Evolutionary conservation across 2,888 invertebrate genomes (phyloP).

Genomic region (Sicus ferrugineus): DNA sequence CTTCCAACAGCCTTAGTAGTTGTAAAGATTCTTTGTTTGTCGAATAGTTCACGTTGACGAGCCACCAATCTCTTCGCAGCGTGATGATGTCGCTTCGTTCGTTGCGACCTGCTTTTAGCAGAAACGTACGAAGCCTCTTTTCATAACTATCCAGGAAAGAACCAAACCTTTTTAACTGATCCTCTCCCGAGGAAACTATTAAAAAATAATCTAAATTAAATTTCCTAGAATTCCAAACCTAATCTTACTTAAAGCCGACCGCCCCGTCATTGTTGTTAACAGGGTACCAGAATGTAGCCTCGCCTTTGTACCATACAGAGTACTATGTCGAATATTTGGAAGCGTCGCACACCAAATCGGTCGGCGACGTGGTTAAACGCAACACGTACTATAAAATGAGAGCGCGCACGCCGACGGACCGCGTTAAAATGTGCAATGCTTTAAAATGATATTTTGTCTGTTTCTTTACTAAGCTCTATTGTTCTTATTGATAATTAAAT

Average conservation of each 20-base stretch:
- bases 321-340: no score
- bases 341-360: no score
- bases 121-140: constrained; percentile 46
- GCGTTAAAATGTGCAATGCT: no score
- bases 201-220: neutral
- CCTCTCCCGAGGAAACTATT: constrained; percentile 56
- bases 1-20: constrained; percentile 76
- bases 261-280: no score
- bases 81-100: constrained; percentile 35
- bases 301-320: no score
- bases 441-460: no score
- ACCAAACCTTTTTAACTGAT: constrained; percentile 57
- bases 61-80: constrained; percentile 17
- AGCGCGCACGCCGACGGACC: no score
- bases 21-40: constrained; percentile 69
- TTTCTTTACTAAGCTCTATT: no score
- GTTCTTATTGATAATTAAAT: no score
- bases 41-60: constrained; percentile 49
- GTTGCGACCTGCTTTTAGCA: constrained; percentile 36
- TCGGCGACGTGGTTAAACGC: no score
- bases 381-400: no score
- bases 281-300: no score
- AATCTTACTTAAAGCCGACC: constrained; percentile 33
- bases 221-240: neutral
- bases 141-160: constrained; percentile 57